phyloP scores from a whole-genome alignment of 2,113 vertebrate species.

The Cnemophilus loriae region DNA sequence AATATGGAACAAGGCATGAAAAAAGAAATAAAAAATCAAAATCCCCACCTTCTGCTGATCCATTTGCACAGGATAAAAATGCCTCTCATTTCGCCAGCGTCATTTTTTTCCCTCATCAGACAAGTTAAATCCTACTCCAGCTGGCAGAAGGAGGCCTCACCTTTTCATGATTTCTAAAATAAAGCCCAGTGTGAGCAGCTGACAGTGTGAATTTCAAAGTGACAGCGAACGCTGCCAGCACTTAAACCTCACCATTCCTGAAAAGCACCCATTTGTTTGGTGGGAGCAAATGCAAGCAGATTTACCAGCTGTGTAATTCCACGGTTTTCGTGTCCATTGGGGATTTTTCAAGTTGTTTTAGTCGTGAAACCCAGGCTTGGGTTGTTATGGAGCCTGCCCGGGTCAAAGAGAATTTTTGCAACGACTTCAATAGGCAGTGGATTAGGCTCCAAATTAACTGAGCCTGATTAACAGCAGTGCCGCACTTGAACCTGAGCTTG shows the following conservation, averaged over 20 bases:
- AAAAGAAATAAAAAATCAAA: neutral
- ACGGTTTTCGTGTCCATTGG: neutral
- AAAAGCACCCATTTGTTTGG: neutral
- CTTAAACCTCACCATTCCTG: neutral
- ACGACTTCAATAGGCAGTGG: neutral
- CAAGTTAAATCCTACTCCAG: neutral
- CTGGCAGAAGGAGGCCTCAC: neutral
- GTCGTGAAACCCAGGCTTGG: neutral
- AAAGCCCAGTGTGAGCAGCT: neutral
- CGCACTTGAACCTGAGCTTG: neutral
- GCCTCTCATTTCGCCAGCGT: neutral
- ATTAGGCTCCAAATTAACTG: neutral
- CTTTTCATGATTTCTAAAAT: neutral
- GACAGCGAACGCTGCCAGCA: neutral
- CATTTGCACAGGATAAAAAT: neutral
- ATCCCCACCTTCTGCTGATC: neutral
- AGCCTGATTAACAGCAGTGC: neutral
- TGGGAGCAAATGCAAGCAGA: neutral
- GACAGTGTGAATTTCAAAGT: neutral
- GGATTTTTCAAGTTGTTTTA: neutral
- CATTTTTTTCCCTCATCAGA: neutral
- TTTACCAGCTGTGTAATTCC: neutral
- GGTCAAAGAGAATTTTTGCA: neutral
- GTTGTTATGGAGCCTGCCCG: neutral
- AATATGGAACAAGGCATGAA: neutral